Conservation (phyloP, 1,140 invertebrate genomes). For the Thrips palmi region DNA sequence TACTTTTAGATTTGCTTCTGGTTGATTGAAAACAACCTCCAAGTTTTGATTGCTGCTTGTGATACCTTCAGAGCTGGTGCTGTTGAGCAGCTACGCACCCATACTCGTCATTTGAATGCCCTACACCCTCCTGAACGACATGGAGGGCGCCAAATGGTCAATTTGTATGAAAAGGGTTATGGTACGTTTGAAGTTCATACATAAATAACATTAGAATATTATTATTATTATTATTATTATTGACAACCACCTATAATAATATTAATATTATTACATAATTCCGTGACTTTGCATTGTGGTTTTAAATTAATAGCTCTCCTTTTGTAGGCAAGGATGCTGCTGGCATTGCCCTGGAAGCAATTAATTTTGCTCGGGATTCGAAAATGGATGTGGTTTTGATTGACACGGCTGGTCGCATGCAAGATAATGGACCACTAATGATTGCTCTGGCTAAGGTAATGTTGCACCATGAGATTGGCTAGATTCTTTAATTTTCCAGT, state of each 20-base stretch:
- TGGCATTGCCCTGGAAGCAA: constrained; percentile 93
- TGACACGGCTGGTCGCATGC: constrained; percentile 98
- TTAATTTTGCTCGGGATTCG: constrained; percentile 66
- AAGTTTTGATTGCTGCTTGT: constrained; percentile 94
- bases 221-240: not conserved
- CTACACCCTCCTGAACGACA: constrained; percentile 69
- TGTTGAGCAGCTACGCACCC: constrained; percentile 94
- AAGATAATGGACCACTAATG: constrained; percentile 99
- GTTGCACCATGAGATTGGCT: not conserved
- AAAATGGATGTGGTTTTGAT: constrained; percentile 82
- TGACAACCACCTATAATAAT: not conserved
- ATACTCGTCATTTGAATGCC: constrained; percentile 83
- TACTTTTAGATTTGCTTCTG: constrained; percentile 79
- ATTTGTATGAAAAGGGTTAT: constrained; percentile 95
- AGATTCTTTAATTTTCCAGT: constrained; percentile 3
- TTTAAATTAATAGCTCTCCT: constrained; percentile 6
- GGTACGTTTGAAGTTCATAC: constrained; percentile 28
- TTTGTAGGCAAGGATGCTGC: constrained; percentile 86
- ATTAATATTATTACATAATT: constrained; percentile 1
- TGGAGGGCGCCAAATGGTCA: constrained; percentile 57
- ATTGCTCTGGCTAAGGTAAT: constrained; percentile 73
- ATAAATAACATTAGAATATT: not conserved
- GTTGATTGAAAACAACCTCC: constrained; percentile 94
- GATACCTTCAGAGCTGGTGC: constrained; percentile 99
- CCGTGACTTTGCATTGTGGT: not conserved